phyloP scores from a whole-genome alignment of 2,797 vertebrate genomes.

The Sibirionetta formosa region DNA sequence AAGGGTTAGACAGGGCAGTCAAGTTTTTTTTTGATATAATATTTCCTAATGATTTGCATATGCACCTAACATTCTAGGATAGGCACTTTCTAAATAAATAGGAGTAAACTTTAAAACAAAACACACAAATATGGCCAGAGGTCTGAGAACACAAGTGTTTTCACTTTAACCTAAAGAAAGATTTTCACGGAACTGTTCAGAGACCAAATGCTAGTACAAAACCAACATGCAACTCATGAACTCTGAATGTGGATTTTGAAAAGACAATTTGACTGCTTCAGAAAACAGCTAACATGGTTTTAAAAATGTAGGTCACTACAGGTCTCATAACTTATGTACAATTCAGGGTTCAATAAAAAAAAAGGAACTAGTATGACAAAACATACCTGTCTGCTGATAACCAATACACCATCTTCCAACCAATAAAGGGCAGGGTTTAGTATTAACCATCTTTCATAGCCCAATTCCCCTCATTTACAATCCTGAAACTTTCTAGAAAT shows the following conservation, averaged over 20 bases:
- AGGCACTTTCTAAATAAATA: conserved; percentile 71
- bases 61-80: conserved; percentile 2
- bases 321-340: background rate
- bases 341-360: background rate
- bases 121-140: background rate
- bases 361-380: background rate
- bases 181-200: background rate
- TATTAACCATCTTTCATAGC: background rate
- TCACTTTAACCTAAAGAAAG: background rate
- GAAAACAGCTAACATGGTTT: background rate
- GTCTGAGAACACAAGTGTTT: background rate
- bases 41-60: conserved; percentile 40
- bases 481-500: background rate
- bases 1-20: conserved; percentile 30
- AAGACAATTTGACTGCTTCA: background rate
- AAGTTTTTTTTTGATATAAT: background rate
- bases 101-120: background rate
- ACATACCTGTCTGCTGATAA: background rate
- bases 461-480: background rate
- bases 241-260: background rate
- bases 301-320: background rate
- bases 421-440: background rate
- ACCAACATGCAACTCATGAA: background rate
- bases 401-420: background rate
- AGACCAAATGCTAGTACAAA: conserved; percentile 12